Evolutionary conservation across 2,797 vertebrate genomes (phyloP).

Genomic region (Pitangus sulphuratus): DNA sequence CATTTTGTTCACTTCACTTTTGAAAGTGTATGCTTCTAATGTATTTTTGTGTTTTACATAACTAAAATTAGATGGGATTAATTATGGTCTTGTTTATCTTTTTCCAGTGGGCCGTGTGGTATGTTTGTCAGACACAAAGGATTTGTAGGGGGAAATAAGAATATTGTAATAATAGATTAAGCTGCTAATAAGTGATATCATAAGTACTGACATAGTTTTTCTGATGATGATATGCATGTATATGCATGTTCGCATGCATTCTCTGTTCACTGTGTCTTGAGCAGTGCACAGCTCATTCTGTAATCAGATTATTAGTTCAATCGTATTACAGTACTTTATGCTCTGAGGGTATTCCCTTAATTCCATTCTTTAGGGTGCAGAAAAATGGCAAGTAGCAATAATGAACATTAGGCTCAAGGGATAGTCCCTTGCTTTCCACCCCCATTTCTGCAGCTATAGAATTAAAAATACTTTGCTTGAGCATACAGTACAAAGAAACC

Average conservation of each 20-base stretch:
- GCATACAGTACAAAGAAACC: neutral
- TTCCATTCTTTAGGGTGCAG: neutral
- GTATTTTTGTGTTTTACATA: neutral
- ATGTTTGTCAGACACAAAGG: neutral
- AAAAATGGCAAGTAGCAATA: neutral
- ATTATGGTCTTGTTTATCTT: neutral
- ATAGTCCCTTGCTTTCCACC: neutral
- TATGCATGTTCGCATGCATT: neutral
- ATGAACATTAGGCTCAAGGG: neutral
- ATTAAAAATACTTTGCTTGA: neutral
- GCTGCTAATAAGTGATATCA: neutral
- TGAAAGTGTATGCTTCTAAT: neutral
- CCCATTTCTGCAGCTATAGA: neutral
- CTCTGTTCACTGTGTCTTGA: neutral
- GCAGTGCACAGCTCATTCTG: neutral
- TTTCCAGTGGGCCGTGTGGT: neutral
- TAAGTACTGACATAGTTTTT: neutral
- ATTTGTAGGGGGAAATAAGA: neutral
- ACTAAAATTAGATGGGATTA: neutral
- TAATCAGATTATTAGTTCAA: constrained; percentile 28
- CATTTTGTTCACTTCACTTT: neutral
- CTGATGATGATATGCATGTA: neutral
- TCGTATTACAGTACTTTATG: neutral
- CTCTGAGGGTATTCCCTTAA: constrained; percentile 6
- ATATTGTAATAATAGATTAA: neutral